Conservation (phyloP, 2,113 vertebrate species). For the Acanthochromis polyacanthus region DNA sequence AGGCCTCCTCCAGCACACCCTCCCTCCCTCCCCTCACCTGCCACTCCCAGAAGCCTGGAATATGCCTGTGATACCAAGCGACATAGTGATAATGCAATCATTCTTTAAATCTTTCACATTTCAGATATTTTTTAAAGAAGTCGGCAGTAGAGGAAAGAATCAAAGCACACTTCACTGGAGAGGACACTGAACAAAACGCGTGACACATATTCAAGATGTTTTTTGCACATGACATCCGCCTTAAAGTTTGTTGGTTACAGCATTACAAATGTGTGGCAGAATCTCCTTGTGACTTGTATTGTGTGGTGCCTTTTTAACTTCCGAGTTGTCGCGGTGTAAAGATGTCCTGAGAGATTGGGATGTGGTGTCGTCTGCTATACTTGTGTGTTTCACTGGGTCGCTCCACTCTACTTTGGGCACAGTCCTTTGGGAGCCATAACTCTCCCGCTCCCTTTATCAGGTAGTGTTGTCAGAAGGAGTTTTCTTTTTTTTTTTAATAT, state of each 20-base stretch:
- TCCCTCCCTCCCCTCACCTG: slow-evolving; percentile 4
- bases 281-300: slow-evolving; percentile 85
- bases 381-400: slow-evolving; percentile 63
- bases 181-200: slow-evolving; percentile 56
- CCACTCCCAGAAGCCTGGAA: slow-evolving; percentile 69
- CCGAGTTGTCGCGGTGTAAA: slow-evolving; percentile 61
- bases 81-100: slow-evolving; percentile 78
- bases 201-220: slow-evolving; percentile 70
- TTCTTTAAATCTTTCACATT: slow-evolving; percentile 75
- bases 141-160: slow-evolving; percentile 52
- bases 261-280: slow-evolving; percentile 79
- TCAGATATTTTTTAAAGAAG: slow-evolving; percentile 69
- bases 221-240: slow-evolving; percentile 85
- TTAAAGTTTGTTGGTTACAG: slow-evolving; percentile 83
- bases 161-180: slow-evolving; percentile 76
- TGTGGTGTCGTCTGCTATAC: slow-evolving; percentile 64
- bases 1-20: slow-evolving; percentile 11
- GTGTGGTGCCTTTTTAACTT: slow-evolving; percentile 93
- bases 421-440: slow-evolving; percentile 59
- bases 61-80: slow-evolving; percentile 73
- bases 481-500: slow-evolving; percentile 68
- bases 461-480: slow-evolving; percentile 76
- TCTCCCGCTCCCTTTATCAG: slow-evolving; percentile 75
- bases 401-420: slow-evolving; percentile 66
- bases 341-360: slow-evolving; percentile 63